These are phyloP conservation scores for Xestoiulus laeticollis DNA, from an alignment of 2,888 invertebrate species.

Conservation along the genomic window DNA sequence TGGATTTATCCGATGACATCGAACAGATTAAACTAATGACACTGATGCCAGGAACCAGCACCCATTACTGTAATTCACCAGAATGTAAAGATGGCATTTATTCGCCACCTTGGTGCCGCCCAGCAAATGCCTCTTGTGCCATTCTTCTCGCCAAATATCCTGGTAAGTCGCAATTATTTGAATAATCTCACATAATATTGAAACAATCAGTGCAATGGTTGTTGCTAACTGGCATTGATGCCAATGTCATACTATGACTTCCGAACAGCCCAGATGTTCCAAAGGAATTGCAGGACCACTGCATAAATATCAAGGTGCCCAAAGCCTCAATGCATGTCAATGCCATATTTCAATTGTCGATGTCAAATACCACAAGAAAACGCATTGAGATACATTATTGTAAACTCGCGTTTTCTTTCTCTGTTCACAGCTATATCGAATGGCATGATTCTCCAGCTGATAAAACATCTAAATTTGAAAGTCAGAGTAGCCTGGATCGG, in stretches of 20 bases:
- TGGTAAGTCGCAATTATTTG: constrained; percentile 60
- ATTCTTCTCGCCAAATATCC: constrained; percentile 65
- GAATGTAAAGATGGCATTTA: constrained; percentile 70
- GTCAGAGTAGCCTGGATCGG: constrained; percentile 79
- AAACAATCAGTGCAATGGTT: no score
- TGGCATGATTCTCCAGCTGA: constrained; percentile 66
- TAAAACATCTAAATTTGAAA: constrained; percentile 70
- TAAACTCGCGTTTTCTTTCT: neutral
- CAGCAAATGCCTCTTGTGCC: constrained; percentile 62
- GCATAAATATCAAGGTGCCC: no score
- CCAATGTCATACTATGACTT: no score
- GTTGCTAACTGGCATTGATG: no score
- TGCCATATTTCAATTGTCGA: no score
- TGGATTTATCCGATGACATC: constrained; percentile 64
- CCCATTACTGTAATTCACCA: constrained; percentile 65
- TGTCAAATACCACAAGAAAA: no score
- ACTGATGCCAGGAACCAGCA: neutral
- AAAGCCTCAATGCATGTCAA: no score
- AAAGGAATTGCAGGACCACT: no score
- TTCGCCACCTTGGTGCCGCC: constrained; percentile 70
- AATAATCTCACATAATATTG: neutral
- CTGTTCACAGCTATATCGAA: constrained; percentile 53
- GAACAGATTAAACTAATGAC: constrained; percentile 43
- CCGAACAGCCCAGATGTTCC: no score
- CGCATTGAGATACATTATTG: neutral